phyloP scores from a whole-genome alignment of 2,113 vertebrate genomes.

The Ondatra zibethicus region DNA sequence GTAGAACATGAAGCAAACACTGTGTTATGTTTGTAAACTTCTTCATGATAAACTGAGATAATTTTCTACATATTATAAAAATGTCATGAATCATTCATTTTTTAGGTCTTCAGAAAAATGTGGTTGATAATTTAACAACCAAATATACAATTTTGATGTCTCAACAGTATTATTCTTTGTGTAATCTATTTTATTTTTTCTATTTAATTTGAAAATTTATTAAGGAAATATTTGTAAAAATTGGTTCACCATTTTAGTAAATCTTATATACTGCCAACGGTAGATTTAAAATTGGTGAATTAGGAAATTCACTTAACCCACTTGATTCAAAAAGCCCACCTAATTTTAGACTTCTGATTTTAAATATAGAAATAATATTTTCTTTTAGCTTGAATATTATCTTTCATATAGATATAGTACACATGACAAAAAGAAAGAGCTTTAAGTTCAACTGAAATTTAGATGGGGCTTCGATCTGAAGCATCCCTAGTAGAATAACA shows the following conservation, averaged over 20 bases:
- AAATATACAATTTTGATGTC: neutral
- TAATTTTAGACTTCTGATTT: neutral
- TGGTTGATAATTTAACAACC: neutral
- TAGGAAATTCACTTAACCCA: neutral
- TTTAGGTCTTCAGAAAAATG: neutral
- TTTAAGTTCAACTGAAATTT: slow-evolving; percentile 6
- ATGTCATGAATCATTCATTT: neutral
- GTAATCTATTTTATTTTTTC: neutral
- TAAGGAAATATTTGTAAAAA: neutral
- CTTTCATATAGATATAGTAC: neutral
- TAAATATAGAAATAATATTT: neutral
- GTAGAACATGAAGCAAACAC: neutral
- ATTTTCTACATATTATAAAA: slow-evolving; percentile 13
- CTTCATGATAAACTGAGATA: neutral
- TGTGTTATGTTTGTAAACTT: neutral
- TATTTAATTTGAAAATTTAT: neutral
- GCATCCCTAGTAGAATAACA: neutral
- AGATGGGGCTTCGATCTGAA: neutral
- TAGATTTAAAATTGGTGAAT: neutral
- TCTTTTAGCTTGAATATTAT: neutral
- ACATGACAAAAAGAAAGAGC: neutral
- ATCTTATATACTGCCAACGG: neutral
- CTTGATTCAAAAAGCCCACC: too few relatives aligned
- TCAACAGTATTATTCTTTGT: neutral
- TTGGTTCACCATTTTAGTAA: slow-evolving; percentile 3